Evolutionary conservation across 2,797 vertebrate genomes (phyloP).

Genomic region (Rhadinocentrus ornatus): DNA sequence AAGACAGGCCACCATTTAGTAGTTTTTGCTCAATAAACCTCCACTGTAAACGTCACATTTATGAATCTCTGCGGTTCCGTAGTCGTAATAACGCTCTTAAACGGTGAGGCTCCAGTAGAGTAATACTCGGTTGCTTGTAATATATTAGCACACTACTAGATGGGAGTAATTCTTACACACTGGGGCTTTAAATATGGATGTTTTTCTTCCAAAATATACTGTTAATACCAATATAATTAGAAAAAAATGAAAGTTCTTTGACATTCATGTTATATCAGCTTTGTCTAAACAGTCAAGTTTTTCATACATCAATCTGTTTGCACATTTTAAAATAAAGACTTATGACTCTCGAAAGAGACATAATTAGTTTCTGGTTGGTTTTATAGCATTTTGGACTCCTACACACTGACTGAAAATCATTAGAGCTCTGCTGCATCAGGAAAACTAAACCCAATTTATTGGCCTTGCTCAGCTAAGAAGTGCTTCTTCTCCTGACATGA

Average conservation of each 20-base stretch:
- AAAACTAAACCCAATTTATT: conserved; percentile 1
- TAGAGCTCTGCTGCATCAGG: background rate
- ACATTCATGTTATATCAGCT: background rate
- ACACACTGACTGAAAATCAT: conserved; percentile 1
- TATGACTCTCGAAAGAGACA: background rate
- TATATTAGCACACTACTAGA: no score
- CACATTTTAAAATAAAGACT: background rate
- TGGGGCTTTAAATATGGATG: background rate
- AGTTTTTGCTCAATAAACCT: no score
- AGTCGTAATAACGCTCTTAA: no score
- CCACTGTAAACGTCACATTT: no score
- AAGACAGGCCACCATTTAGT: no score
- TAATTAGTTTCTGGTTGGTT: background rate
- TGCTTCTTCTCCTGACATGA: background rate
- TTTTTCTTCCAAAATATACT: background rate
- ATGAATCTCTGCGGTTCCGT: no score
- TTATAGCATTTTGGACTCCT: background rate
- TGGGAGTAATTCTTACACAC: no score
- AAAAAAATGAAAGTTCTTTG: background rate
- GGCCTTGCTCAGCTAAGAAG: background rate
- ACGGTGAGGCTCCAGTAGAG: no score
- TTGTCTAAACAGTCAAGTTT: background rate
- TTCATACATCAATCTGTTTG: background rate
- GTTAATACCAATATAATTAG: background rate
- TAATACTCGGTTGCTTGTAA: no score